Conservation (phyloP, 2,797 vertebrate species). For the Crenichthys baileyi region DNA sequence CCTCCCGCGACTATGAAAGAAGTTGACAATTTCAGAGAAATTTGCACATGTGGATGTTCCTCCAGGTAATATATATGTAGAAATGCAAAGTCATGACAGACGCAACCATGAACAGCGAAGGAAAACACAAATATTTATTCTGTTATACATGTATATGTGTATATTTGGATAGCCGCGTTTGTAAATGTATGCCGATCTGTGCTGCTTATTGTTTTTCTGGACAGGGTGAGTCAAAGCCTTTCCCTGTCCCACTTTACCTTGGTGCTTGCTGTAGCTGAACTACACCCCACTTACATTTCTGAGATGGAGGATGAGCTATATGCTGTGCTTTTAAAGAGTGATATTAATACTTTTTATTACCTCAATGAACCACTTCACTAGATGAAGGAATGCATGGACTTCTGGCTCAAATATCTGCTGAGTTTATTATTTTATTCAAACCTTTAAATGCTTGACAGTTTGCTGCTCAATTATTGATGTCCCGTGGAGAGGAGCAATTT, state of each 20-base stretch:
- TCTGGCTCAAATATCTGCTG: conserved; percentile 69
- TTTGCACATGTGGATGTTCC: conserved; percentile 89
- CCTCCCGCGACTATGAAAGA: conserved; percentile 91
- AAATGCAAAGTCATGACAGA: conserved; percentile 63
- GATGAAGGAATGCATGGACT: conserved; percentile 77
- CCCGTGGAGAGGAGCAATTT: conserved; percentile 59
- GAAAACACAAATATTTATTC: conserved; percentile 80
- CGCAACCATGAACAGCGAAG: conserved; percentile 66
- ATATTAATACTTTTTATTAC: conserved; percentile 82
- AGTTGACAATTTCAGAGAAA: conserved; percentile 72
- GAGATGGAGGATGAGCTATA: conserved; percentile 69
- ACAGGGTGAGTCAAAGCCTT: conserved; percentile 66
- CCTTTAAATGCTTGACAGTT: conserved; percentile 60
- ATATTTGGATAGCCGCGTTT: conserved; percentile 88
- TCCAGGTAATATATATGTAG: conserved; percentile 76
- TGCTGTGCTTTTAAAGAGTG: conserved; percentile 73
- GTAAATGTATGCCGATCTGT: conserved; percentile 78
- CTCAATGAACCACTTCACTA: conserved; percentile 78
- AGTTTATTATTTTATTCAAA: conserved; percentile 59
- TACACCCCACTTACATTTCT: conserved; percentile 71
- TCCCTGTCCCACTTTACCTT: conserved; percentile 75
- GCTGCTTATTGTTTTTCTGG: conserved; percentile 80
- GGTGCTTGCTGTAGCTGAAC: conserved; percentile 82
- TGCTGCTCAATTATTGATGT: conserved; percentile 51
- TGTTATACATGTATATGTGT: conserved; percentile 84